Evolutionary conservation across 1,140 invertebrate species (phyloP), one percentile per base, ranked within the genome.

Genomic region (Drosophila auraria): DNA sequence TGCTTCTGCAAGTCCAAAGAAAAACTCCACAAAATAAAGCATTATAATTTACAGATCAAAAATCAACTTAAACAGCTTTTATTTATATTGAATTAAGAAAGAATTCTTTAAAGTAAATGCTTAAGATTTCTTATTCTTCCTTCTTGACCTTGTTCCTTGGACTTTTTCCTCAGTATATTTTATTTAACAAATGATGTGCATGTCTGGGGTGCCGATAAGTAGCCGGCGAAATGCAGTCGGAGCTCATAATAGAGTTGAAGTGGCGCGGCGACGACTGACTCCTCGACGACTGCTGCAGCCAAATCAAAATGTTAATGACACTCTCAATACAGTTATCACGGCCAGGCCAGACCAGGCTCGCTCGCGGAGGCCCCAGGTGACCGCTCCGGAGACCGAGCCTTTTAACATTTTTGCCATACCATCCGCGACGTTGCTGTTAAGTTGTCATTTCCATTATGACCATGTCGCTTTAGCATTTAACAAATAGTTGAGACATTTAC

Each of bases 401-500:
- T 86, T 90, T 90, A 90, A 82, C 75, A 90, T 90, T 80, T 76
- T 83, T 89, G 84, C 73, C 77, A 78, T 80, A 50, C 62, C 68
- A 49, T 60, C 61, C 40, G 15, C 72, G 53, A 49, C 62, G 60
- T 72, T 36, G 74, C 74, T 90, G 86, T 90, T 83, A 82, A 90
- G 86, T 92, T 92, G 90, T 92, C 90, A 92, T 87, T 92, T 92
- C 90, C 90, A 92, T 92, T 91, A 92, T 91, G 90, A 86, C 75
- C 86, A 90, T 92, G 90, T 92, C 90, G 90, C 87, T 91, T 92
- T 92, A 92, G 82, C 86, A 91, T 92, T 92, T 92, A 92, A 92
- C 90, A 92, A 92, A 92, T 92, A 92, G 90, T 92, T 92, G 90
- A 92, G 90, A 92, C 90, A 92, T 92, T 92, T 92, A 92, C 90